These are phyloP conservation scores for Sylvicapra grimmia DNA, from an alignment of 2,113 vertebrate species.

Conservation along the genomic window DNA sequence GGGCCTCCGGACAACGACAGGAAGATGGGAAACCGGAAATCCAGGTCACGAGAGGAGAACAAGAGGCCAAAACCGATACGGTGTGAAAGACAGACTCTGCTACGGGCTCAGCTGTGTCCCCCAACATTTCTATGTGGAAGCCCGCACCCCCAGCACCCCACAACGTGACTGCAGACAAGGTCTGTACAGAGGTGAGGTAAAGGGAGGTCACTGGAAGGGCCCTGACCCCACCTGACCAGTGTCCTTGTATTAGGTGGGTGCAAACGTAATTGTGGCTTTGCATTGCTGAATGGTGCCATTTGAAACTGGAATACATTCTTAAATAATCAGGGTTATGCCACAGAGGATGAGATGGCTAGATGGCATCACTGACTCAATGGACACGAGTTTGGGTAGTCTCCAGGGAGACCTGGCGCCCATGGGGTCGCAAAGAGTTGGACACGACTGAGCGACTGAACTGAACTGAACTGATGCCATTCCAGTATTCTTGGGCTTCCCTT, in stretches of 20 bases:
- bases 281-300: background rate
- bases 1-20: accelerated
- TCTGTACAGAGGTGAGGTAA: background rate
- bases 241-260: background rate
- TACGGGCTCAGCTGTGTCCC: accelerated
- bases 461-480: background rate
- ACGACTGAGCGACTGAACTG: background rate
- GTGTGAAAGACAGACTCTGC: background rate
- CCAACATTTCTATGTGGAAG: too few species aligned
- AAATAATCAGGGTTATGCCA: background rate
- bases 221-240: background rate
- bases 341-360: background rate
- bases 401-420: background rate
- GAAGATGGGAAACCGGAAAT: background rate
- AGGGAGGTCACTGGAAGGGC: accelerated
- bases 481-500: too few species aligned
- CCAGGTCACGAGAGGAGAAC: accelerated
- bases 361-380: background rate
- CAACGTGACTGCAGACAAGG: background rate
- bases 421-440: background rate
- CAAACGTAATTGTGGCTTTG: background rate
- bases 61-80: accelerated
- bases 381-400: background rate
- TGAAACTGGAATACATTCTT: background rate
- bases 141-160: accelerated